These are phyloP conservation scores for Enteromius trimaculatus DNA, from an alignment of 2,797 vertebrate species.

Conservation along the genomic window DNA sequence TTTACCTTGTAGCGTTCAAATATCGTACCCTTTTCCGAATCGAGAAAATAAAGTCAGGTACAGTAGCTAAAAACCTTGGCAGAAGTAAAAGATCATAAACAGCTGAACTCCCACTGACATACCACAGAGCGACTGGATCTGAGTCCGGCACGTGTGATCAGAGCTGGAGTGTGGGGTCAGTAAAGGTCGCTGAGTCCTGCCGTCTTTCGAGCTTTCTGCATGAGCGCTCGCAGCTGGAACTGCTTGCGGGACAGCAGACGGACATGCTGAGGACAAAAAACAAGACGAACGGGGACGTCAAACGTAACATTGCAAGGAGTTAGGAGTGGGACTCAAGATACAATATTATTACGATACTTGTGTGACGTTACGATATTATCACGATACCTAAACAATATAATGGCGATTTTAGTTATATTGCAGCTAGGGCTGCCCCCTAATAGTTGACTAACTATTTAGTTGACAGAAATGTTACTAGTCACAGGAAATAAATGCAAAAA, in stretches of 20 bases:
- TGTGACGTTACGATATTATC: no score
- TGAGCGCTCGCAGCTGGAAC: slow-evolving; percentile 97
- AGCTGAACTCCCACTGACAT: background rate
- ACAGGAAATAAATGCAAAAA: no score
- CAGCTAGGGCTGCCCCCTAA: no score
- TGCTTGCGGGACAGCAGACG: slow-evolving; percentile 97
- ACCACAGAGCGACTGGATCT: slow-evolving; percentile 22
- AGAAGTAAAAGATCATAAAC: slow-evolving; percentile 1
- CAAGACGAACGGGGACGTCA: background rate
- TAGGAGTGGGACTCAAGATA: no score
- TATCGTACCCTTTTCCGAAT: slow-evolving; percentile 1
- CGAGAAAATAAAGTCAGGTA: background rate
- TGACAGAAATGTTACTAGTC: no score
- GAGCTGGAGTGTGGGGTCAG: slow-evolving; percentile 72
- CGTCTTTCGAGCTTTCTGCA: slow-evolving; percentile 99
- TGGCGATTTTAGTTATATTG: no score
- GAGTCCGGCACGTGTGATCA: background rate
- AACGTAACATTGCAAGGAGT: background rate
- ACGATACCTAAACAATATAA: no score
- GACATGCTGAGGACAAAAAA: slow-evolving; percentile 83
- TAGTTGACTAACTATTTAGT: no score
- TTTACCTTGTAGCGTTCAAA: background rate
- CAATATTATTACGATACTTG: no score
- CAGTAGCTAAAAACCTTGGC: background rate
- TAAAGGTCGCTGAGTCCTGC: slow-evolving; percentile 98